Evolutionary conservation across 2,797 vertebrate species (phyloP).

Genomic region (Phoxinus dragarum): DNA sequence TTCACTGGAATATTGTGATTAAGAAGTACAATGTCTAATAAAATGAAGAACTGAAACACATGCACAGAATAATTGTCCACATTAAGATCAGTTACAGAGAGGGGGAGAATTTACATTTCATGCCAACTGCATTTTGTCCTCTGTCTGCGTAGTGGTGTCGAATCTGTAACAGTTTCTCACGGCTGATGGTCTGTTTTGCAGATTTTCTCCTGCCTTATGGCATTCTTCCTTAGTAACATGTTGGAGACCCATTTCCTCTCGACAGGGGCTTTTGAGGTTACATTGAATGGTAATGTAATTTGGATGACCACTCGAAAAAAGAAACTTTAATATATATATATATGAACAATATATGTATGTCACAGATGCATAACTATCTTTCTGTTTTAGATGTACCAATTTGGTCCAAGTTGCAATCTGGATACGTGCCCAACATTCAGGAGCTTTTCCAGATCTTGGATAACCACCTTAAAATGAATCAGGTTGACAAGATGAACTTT

Average conservation of each 20-base stretch:
- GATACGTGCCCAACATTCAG: conserved; percentile 81
- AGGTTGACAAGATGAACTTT: conserved; percentile 71
- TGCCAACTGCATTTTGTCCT: background rate
- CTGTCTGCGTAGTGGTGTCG: background rate
- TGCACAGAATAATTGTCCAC: background rate
- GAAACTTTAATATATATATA: background rate
- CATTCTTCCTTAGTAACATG: conserved; percentile 83
- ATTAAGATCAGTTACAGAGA: background rate
- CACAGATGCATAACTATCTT: background rate
- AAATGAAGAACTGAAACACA: background rate
- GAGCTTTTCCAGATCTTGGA: conserved; percentile 82
- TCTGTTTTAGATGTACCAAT: conserved; percentile 74
- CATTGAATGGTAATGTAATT: conserved; percentile 74
- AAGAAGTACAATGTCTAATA: background rate
- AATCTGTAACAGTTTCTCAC: background rate
- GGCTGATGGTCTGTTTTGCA: conserved; percentile 58
- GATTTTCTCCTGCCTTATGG: conserved; percentile 84
- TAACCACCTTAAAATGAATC: conserved; percentile 80
- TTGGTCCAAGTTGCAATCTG: conserved; percentile 83
- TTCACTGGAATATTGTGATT: background rate
- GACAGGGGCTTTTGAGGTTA: conserved; percentile 81
- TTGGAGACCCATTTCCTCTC: conserved; percentile 83
- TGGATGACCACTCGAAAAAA: background rate
- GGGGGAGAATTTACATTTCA: background rate
- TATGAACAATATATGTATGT: background rate